phyloP scores from a whole-genome alignment of 2,888 invertebrate species.

The Falcaria lacertinaria region DNA sequence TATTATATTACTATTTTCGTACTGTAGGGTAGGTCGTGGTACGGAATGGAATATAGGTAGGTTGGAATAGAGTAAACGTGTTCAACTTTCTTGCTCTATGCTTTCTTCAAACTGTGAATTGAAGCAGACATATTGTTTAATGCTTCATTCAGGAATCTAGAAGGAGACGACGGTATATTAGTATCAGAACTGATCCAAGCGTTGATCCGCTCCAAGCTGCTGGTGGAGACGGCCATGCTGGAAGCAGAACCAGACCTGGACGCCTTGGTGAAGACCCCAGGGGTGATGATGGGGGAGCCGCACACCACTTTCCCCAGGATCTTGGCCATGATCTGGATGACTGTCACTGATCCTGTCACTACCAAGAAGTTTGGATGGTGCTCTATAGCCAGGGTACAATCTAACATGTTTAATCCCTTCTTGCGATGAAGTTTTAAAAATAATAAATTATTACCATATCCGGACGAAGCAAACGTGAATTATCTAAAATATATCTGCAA shows the following conservation, averaged over 20 bases:
- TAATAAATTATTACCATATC: too few relatives aligned
- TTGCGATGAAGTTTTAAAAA: too few relatives aligned
- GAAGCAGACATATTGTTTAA: too few relatives aligned
- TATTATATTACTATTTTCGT: too few relatives aligned
- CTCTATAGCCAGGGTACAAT: constrained; percentile 25
- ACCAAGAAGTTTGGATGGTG: constrained; percentile 58
- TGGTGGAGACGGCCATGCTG: constrained; percentile 52
- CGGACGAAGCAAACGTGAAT: too few relatives aligned
- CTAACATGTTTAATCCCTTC: too few relatives aligned
- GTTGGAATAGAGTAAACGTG: too few relatives aligned
- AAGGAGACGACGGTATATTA: constrained; percentile 55
- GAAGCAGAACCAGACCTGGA: constrained; percentile 61
- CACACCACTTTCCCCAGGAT: constrained; percentile 60
- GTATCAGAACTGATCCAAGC: constrained; percentile 47
- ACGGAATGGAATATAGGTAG: too few relatives aligned
- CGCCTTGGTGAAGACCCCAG: constrained; percentile 53
- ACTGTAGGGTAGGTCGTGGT: too few relatives aligned
- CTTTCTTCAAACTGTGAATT: too few relatives aligned
- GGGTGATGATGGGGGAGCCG: constrained; percentile 58
- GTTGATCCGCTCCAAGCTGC: constrained; percentile 43
- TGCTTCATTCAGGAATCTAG: constrained; percentile 43
- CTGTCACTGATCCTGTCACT: constrained; percentile 47
- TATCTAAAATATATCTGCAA: too few relatives aligned
- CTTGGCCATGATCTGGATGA: constrained; percentile 55
- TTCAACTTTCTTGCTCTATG: too few relatives aligned